phyloP scores from a whole-genome alignment of 2,113 vertebrate species.

The Esox niger region DNA sequence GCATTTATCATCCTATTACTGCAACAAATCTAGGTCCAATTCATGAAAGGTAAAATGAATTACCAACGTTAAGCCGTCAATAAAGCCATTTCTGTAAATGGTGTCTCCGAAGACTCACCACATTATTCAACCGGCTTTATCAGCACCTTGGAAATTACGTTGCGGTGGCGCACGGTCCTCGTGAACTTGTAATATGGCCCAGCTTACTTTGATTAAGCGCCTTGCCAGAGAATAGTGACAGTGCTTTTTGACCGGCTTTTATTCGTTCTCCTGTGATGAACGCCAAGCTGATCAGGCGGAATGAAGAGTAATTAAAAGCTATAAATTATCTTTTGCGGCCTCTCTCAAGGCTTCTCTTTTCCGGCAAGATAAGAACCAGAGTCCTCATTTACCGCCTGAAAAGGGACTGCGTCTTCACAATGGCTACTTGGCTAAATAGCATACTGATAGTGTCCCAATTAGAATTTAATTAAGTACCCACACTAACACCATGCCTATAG shows the following conservation, averaged over 20 bases:
- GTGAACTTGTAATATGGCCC: conserved; percentile 83
- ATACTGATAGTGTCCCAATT: conserved; percentile 99
- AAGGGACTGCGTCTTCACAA: conserved; percentile 82
- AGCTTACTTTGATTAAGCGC: conserved; percentile 96
- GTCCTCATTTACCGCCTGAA: conserved; percentile 90
- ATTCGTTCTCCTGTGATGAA: conserved; percentile 93
- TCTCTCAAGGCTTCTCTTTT: conserved; percentile 90
- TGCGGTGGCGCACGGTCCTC: conserved; percentile 84
- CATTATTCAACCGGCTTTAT: conserved; percentile 98
- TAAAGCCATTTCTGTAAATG: conserved; percentile 99
- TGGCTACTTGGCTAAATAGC: conserved; percentile 92
- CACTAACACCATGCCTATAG: conserved; percentile 72
- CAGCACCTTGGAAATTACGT: conserved; percentile 97
- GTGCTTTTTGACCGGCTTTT: conserved; percentile 89
- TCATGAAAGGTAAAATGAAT: conserved; percentile 98
- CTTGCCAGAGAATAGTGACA: conserved; percentile 95
- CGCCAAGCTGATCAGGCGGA: conserved; percentile 94
- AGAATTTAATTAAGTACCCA: conserved; percentile 99
- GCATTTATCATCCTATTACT: conserved; percentile 99
- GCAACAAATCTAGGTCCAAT: conserved; percentile 91
- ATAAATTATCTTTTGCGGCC: conserved; percentile 96
- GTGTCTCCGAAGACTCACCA: conserved; percentile 90
- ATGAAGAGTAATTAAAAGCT: conserved; percentile 99
- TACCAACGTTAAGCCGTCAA: conserved; percentile 98
- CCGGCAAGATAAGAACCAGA: conserved; percentile 92